Conservation (phyloP, 2,888 invertebrate genomes). For the Ectemnius continuus region DNA sequence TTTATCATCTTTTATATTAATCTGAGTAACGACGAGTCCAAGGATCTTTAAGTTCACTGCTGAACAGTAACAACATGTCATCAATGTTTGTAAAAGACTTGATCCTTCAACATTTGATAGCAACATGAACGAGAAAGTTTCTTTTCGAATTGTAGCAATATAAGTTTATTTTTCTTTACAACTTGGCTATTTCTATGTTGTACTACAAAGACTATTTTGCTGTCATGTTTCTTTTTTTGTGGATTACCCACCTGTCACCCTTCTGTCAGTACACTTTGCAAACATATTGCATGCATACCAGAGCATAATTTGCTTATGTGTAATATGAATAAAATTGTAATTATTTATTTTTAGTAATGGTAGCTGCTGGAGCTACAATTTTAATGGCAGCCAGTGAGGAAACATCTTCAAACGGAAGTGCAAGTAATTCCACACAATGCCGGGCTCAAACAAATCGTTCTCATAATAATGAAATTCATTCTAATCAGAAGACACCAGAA, state of each 20-base stretch:
- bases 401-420: constrained; percentile 62
- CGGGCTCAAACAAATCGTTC: constrained; percentile 50
- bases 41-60: constrained; percentile 1
- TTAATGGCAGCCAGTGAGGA: constrained; percentile 70
- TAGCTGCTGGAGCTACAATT: constrained; percentile 68
- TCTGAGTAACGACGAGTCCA: neutral
- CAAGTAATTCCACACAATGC: constrained; percentile 51
- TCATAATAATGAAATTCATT: constrained; percentile 33
- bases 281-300: too few species aligned
- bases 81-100: too few species aligned
- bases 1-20: too few species aligned
- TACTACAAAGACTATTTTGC: too few species aligned
- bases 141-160: too few species aligned
- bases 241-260: constrained; percentile 12
- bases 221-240: neutral
- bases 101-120: too few species aligned
- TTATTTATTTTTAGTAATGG: constrained; percentile 63
- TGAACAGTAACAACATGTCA: neutral
- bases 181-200: too few species aligned
- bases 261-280: neutral
- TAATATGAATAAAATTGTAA: constrained; percentile 1
- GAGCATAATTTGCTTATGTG: constrained; percentile 8
- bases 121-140: too few species aligned
- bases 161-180: too few species aligned
- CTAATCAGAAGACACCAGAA: constrained; percentile 52